phyloP scores from a whole-genome alignment of 2,113 vertebrate species.

The Siphamia tubifer region DNA sequence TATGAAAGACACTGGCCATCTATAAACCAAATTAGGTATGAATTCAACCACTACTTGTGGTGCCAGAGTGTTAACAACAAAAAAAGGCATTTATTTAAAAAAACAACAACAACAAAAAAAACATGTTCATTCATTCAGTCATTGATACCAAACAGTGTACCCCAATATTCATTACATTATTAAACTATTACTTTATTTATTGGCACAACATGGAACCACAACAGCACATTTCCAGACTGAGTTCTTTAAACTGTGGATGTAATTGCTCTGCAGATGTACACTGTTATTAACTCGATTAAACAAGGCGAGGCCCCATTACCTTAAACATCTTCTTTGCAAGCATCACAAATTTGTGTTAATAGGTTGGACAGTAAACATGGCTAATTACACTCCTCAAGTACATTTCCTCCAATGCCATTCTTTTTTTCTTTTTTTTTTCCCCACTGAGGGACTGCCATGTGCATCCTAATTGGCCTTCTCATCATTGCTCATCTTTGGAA shows the following conservation, averaged over 20 bases:
- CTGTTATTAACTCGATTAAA: conserved; percentile 18
- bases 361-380: conserved; percentile 39
- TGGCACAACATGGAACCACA: neutral
- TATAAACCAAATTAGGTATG: too few relatives aligned
- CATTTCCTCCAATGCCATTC: conserved; percentile 4
- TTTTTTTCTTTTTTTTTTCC: neutral
- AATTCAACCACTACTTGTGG: too few relatives aligned
- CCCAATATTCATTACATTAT: too few relatives aligned
- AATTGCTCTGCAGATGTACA: neutral
- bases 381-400: conserved; percentile 29
- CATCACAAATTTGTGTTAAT: conserved; percentile 40
- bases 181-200: neutral
- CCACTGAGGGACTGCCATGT: neutral
- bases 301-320: conserved; percentile 7
- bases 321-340: conserved; percentile 40
- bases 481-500: conserved; percentile 36
- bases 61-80: too few relatives aligned
- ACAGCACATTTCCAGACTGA: neutral
- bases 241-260: neutral
- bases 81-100: too few relatives aligned
- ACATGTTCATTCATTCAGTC: too few relatives aligned
- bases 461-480: conserved; percentile 38
- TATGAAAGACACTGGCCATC: too few relatives aligned
- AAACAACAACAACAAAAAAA: too few relatives aligned
- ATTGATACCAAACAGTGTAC: too few relatives aligned